phyloP scores from a whole-genome alignment of 2,797 vertebrate species.

The Chaetophractus vellerosus region DNA sequence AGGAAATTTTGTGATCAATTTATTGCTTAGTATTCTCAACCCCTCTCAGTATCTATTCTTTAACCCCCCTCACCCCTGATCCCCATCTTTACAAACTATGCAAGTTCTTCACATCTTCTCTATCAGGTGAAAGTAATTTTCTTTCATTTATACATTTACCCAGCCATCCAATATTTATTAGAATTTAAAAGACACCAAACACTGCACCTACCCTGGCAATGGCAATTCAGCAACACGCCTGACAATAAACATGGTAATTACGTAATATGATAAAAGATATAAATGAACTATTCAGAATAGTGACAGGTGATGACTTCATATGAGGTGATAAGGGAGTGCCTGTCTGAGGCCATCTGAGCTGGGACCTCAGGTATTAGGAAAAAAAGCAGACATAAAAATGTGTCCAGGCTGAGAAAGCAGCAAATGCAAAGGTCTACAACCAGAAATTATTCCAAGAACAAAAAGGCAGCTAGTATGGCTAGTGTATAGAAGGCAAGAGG shows the following conservation, averaged over 20 bases:
- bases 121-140: background rate
- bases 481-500: background rate
- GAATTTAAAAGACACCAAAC: background rate
- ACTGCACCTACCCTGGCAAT: constrained; percentile 11
- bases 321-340: background rate
- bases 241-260: constrained; percentile 42
- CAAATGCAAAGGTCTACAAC: background rate
- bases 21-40: constrained; percentile 6
- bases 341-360: background rate
- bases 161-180: constrained; percentile 18
- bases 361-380: constrained; percentile 33
- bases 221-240: background rate
- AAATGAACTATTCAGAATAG: constrained; percentile 31
- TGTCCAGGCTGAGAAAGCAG: background rate
- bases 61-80: background rate
- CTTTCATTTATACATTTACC: background rate
- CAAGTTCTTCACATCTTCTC: constrained; percentile 17
- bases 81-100: constrained; percentile 42
- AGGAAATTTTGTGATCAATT: constrained; percentile 48
- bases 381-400: constrained; percentile 25
- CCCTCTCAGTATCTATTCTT: background rate
- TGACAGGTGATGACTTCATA: background rate
- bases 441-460: background rate
- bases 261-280: constrained; percentile 4
- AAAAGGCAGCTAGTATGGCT: background rate